Evolutionary conservation across 2,888 invertebrate species (phyloP), one percentile per base, ranked within the genome.

Genomic region (Brachypterus glaber): DNA sequence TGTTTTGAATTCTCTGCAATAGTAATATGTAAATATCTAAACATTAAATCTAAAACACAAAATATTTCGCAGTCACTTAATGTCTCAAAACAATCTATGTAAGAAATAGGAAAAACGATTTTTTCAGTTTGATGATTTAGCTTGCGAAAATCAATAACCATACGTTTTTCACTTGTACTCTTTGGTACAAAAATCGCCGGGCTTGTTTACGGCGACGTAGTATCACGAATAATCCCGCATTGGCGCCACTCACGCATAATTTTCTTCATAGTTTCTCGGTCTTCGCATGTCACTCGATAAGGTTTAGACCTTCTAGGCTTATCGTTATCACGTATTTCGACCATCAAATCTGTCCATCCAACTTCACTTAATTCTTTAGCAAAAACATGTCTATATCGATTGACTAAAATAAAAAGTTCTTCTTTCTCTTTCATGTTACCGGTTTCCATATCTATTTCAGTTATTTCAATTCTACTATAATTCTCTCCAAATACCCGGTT

Each of bases 71-170:
- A 36, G 7, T 35, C 37, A 2, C 18, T 17, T 16, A 40, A 12
- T 3, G 18, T 21, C 35, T 39, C 42, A 17, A 42, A 41, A 13
- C 34, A 31, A 25, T 45, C 40, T 9, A 32, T 31, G 25, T 27
- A 25, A 7, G 41, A 35, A 14, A 44, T 26, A n/a, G 40, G 44
- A 33, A 40, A 45, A 29, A 37, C 44, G n/a, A 37, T 37, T 30
- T 30, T 33, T 17, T 27, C 33, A 1, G 47, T 49, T 35, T 47
- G 42, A 12, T 15, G 21, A 30, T 43, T 50, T 13, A 49, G 25
- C n/a, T 15, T 18, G 21, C 48, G 29, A 24, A 38, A 49, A 31
- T 49, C 48, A 5, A 49, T 33, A 15, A 49, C 47, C 12, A 49
- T 30, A 26, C 48, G 30, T 17, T 40, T 30, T 33, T 45, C 40